Evolutionary conservation across 2,888 invertebrate genomes (phyloP), one percentile per base, ranked within the genome.

Genomic region (Drosophila tanythrix): DNA sequence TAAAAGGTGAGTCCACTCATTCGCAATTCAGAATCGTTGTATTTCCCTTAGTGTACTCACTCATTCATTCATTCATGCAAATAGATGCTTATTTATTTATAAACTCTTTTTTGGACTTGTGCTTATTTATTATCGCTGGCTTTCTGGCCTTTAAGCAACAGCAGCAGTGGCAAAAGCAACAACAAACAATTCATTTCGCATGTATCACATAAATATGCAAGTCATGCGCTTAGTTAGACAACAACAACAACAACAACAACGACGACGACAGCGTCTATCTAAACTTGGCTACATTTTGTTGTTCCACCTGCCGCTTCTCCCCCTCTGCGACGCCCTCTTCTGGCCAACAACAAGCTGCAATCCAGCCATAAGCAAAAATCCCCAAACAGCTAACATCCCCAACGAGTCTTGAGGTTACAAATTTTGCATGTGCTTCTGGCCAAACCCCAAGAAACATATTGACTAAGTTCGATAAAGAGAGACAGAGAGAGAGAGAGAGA

Each of bases 131-230:
- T 82, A 71, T 68, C 62, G 73, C 63, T 70, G 70, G 53, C 76
- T 74, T 62, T 55, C 31, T 53, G 60, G 69, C 53, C 61, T 74
- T 65, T 59, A 63, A 62, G 51, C 59, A 69, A 25, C 46, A 53
- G 11, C 51, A 36, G 6, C 66, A 57, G 10, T 48, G 33, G 21
- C n/a, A 27, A 6, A 27, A 51, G 40, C 43, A 51, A 43, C 77
- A 64, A 46, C 76, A 76, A 80, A 74, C 83, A 81, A 83, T 88
- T 85, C 81, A 85, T 79, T 85, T 85, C 67, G 81, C 85, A 85
- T 76, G 81, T 85, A 77, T 66, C 81, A 40, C 76, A 80, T 86
- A 82, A 80, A 83, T 79, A 86, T 88, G 88, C 86, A 86, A 88
- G 86, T 88, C 86, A 86, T 86, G 88, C 53, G 76, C 82, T 82